Evolutionary conservation across 2,797 vertebrate species (phyloP).

Genomic region (Acanthurus lineatus): DNA sequence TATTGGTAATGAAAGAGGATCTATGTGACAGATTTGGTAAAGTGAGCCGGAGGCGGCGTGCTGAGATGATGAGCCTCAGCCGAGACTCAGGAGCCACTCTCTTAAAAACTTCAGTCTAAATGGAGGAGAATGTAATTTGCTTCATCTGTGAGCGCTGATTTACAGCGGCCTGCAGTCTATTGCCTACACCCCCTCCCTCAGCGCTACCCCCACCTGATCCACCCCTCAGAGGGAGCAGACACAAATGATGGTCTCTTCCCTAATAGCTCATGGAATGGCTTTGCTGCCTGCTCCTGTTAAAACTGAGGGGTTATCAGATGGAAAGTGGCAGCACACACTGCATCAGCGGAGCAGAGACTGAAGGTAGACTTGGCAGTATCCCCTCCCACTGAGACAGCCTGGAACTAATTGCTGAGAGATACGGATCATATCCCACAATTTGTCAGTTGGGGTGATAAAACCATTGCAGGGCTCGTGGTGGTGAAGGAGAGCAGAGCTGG

Average conservation of each 20-base stretch:
- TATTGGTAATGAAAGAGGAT: constrained; percentile 85
- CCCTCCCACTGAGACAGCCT: constrained; percentile 75
- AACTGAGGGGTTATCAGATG: constrained; percentile 74
- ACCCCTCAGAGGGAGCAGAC: constrained; percentile 33
- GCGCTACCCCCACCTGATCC: constrained; percentile 43
- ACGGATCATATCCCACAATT: constrained; percentile 89
- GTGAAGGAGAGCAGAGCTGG: constrained; percentile 70
- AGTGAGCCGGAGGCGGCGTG: constrained; percentile 60
- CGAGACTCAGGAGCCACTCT: constrained; percentile 66
- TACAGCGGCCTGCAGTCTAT: constrained; percentile 60
- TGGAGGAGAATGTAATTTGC: constrained; percentile 74
- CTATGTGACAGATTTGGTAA: constrained; percentile 79
- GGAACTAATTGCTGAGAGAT: constrained; percentile 86
- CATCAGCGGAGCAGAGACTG: constrained; percentile 53
- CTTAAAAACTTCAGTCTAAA: constrained; percentile 79
- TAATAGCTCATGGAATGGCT: constrained; percentile 59
- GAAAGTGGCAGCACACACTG: constrained; percentile 67
- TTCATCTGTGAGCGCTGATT: constrained; percentile 74
- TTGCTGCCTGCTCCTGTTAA: constrained; percentile 66
- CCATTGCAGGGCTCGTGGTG: constrained; percentile 58
- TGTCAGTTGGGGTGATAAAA: constrained; percentile 89
- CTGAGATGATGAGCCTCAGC: constrained; percentile 72
- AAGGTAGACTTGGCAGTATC: constrained; percentile 72
- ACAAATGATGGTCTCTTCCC: constrained; percentile 48
- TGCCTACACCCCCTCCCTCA: constrained; percentile 15